Evolutionary conservation across 2,888 invertebrate genomes (phyloP), one percentile per base, ranked within the genome.

Genomic region (Proisotoma minuta): DNA sequence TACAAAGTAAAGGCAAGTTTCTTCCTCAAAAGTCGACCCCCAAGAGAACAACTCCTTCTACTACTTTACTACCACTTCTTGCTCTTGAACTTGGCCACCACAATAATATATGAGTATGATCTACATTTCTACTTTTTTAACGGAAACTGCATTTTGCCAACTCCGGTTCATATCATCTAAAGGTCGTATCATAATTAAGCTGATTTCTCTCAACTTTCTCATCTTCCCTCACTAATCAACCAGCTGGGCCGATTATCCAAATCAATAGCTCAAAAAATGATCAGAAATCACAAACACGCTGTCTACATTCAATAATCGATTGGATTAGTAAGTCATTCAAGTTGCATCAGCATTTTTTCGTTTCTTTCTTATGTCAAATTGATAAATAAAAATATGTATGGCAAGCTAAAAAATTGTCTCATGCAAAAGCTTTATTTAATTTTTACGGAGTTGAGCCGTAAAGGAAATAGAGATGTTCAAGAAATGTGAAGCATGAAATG

Each of bases 51-150:
- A n/a, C n/a, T n/a, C n/a, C n/a, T n/a, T n/a, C n/a, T n/a, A n/a
- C n/a, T n/a, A n/a, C n/a, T n/a, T n/a, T n/a, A n/a, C 69, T 61
- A 68, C 62, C 66, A 68, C 70, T 66, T 68, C 65, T 51, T 61
- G 63, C 60, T 59, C 66, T 66, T 66, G 66, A 66, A 66, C 66
- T 66, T 63, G 61, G 26, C 43, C 56, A 43, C 23, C 39, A 34
- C 26, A 40, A 40, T 43, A 2, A 40, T 47, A 56, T 43, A 39
- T 56, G 28, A 34, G 52, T 63, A 67, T 73, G 73, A 68, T 71
- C 73, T 66, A 73, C 70, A 73, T 73, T 73, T 73, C 73, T 71
- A 72, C 73, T 73, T 73, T 72, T n/a, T 73, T 68, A 71, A 70
- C 73, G 73, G 73, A 73, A 73, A 71, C 70, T 69, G 68, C 68